Percentiles rank a stretch among this genome's conserved stretches.
Conservation (phyloP, 1,140 invertebrate genomes). For the Gryllus bimaculatus region DNA sequence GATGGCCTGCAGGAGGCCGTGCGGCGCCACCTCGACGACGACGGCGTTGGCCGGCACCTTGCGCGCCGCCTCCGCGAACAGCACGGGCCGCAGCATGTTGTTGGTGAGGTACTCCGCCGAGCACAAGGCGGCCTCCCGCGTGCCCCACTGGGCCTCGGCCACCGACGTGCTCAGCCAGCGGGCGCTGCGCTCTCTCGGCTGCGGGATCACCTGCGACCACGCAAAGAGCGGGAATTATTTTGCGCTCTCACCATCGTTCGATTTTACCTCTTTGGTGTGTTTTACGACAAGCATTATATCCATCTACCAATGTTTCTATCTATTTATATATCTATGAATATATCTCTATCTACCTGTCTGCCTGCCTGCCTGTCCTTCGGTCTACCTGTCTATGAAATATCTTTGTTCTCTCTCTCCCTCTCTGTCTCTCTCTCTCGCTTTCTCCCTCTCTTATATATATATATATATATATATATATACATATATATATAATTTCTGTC, state of each 20-base stretch:
- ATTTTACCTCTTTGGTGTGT: not conserved
- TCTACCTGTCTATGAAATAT: no score
- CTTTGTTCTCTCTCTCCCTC: no score
- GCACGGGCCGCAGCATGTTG: conserved; percentile 72
- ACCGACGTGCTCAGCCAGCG: conserved; percentile 56
- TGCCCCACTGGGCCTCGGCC: conserved; percentile 36
- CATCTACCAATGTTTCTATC: not conserved
- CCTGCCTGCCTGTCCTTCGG: no score
- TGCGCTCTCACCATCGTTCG: not conserved
- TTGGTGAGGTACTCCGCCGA: conserved; percentile 88
- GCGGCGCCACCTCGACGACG: conserved; percentile 54
- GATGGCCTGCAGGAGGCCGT: conserved; percentile 48
- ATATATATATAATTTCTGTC: no score
- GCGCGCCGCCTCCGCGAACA: conserved; percentile 73
- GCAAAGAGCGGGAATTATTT: not conserved
- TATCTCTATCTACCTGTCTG: no score
- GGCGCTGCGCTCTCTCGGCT: conserved; percentile 39
- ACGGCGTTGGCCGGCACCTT: conserved; percentile 71
- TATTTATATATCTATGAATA: no score
- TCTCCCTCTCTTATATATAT: no score
- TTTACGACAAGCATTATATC: not conserved
- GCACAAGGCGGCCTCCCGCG: conserved; percentile 39
- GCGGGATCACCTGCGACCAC: conserved; percentile 38
- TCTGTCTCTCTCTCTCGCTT: no score
- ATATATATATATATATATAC: no score